A percentile compares a stretch with the other conserved stretches of the same genome.
phyloP scores from a whole-genome alignment of 2,888 invertebrate genomes.

The Drosophila glabriapex region DNA sequence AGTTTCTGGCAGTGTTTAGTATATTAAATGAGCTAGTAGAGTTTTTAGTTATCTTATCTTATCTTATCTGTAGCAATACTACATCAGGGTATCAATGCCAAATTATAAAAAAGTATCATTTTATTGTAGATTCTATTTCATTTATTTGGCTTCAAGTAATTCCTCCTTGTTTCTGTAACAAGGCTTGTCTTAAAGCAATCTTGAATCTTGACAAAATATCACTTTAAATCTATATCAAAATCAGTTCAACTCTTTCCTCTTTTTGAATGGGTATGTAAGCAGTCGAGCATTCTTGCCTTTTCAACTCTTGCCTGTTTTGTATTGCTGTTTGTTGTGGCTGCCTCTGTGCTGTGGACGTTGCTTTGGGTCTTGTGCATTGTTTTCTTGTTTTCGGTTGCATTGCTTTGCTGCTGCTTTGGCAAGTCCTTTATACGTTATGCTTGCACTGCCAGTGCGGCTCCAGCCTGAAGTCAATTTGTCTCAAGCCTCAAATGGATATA shows the following conservation, averaged over 20 bases:
- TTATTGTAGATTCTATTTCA: neutral
- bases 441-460: constrained; percentile 41
- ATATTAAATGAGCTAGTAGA: too few species aligned
- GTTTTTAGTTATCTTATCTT: too few species aligned
- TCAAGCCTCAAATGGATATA: constrained; percentile 31
- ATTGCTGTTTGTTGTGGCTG: constrained; percentile 29
- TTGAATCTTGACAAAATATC: neutral
- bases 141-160: neutral
- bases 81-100: neutral
- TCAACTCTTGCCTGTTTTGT: constrained; percentile 6
- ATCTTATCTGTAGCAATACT: too few species aligned
- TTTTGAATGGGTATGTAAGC: neutral
- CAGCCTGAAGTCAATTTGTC: constrained; percentile 22
- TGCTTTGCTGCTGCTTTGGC: constrained; percentile 32
- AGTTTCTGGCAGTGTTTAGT: neutral
- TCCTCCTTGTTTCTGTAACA: neutral
- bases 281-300: neutral
- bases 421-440: constrained; percentile 69
- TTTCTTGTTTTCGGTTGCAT: constrained; percentile 30
- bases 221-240: neutral
- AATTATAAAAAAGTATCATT: neutral
- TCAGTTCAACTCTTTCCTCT: neutral
- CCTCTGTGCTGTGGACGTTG: constrained; percentile 27
- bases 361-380: constrained; percentile 38
- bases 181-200: neutral